Evolutionary conservation across 2,113 vertebrate species (phyloP).

Genomic region (Pogona vitticeps): DNA sequence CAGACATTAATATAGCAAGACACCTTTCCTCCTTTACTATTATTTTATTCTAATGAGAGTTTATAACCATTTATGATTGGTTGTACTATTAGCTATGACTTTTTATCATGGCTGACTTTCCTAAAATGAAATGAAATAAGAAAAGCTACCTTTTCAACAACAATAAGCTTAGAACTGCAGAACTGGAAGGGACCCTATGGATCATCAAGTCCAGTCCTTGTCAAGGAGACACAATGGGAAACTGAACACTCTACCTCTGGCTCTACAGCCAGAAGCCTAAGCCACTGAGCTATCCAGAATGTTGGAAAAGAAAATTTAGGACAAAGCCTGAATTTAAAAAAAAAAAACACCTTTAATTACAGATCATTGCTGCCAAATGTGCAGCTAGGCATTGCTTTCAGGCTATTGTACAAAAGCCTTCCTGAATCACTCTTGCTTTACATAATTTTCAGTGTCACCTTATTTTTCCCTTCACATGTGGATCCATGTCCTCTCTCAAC

Average conservation of each 20-base stretch:
- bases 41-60: neutral
- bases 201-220: too few relatives aligned
- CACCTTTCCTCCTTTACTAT: constrained; percentile 8
- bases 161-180: too few relatives aligned
- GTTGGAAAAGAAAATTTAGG: too few relatives aligned
- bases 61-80: neutral
- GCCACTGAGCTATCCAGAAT: too few relatives aligned
- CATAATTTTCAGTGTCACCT: neutral
- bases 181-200: too few relatives aligned
- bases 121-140: too few relatives aligned
- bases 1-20: constrained; percentile 31
- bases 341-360: constrained; percentile 2
- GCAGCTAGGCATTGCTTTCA: neutral
- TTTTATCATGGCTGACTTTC: neutral
- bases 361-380: neutral
- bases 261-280: too few relatives aligned
- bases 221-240: too few relatives aligned
- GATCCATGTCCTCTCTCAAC: neutral
- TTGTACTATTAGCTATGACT: neutral
- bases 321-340: neutral
- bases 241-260: too few relatives aligned
- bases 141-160: too few relatives aligned
- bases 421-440: neutral
- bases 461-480: too few relatives aligned
- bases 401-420: neutral